Evolutionary conservation across 2,797 vertebrate species (phyloP).

Genomic region (Rousettus madagascariensis): DNA sequence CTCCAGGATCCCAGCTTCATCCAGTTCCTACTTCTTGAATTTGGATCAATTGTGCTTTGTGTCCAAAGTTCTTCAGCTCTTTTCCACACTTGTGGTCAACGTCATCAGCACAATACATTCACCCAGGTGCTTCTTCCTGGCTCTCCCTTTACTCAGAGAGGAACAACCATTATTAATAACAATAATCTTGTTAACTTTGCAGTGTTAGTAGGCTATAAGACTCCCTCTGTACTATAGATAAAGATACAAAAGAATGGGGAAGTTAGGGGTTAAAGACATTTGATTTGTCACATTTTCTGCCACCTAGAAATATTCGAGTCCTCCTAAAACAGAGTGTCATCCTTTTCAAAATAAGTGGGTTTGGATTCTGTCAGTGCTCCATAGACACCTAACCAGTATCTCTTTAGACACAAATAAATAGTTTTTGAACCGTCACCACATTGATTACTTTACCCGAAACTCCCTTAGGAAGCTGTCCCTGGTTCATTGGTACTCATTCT

Average conservation of each 20-base stretch:
- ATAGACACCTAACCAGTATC: not conserved
- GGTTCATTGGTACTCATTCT: not conserved
- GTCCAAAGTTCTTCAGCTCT: not conserved
- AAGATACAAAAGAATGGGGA: not conserved
- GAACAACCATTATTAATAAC: not conserved
- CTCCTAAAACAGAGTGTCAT: not conserved
- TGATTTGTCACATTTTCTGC: not conserved
- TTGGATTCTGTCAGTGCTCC: not conserved
- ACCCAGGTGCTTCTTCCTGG: not conserved
- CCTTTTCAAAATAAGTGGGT: not conserved
- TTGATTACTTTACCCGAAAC: not conserved
- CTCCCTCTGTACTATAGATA: not conserved
- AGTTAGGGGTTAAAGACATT: not conserved
- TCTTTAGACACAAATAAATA: not conserved
- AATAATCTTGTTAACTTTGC: not conserved
- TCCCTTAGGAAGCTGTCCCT: not conserved
- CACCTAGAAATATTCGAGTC: not conserved
- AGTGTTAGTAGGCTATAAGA: not conserved
- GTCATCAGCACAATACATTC: not conserved
- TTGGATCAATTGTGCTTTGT: not conserved
- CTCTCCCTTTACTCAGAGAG: not conserved
- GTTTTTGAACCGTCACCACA: not conserved
- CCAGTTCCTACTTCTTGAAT: not conserved
- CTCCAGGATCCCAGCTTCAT: not conserved
- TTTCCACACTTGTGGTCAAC: not conserved